Evolutionary conservation across 2,888 invertebrate species (phyloP).

Genomic region (Lampropteryx suffumata): DNA sequence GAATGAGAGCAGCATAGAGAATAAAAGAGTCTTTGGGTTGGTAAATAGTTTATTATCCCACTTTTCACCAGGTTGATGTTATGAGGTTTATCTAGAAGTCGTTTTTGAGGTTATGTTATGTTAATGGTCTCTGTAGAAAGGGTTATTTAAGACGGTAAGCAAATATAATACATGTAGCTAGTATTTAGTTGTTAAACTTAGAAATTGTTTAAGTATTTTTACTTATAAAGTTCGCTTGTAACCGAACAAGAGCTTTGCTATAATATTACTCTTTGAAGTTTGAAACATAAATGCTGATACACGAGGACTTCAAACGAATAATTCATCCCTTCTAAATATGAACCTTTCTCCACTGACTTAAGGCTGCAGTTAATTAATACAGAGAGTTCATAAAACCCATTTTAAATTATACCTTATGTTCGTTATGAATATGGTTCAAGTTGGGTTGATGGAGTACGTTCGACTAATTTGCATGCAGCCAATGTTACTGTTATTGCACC

Average conservation of each 20-base stretch:
- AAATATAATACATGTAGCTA: too few species aligned
- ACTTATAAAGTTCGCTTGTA: constrained; percentile 33
- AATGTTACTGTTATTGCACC: constrained; percentile 35
- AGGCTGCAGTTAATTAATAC: constrained; percentile 5
- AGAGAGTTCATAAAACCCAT: neutral
- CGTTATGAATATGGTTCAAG: constrained; percentile 1
- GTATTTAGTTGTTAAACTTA: too few species aligned
- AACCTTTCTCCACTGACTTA: constrained; percentile 12
- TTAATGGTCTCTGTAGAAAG: neutral
- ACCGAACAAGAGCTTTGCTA: constrained; percentile 14
- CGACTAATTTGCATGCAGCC: constrained; percentile 34
- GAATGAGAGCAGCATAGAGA: neutral
- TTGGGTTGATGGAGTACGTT: neutral
- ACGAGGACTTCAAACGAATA: constrained; percentile 8
- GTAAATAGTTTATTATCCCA: constrained; percentile 12
- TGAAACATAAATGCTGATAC: constrained; percentile 42
- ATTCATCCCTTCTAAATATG: neutral
- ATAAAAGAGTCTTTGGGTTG: neutral
- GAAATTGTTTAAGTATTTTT: too few species aligned
- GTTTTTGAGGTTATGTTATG: constrained; percentile 1
- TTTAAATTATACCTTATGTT: neutral
- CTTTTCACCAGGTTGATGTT: constrained; percentile 11
- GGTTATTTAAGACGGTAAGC: neutral
- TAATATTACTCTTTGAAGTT: constrained; percentile 35
- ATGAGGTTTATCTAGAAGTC: constrained; percentile 9